A percentile compares a stretch with the other conserved stretches of the same genome.
Evolutionary conservation across 2,113 vertebrate genomes (phyloP).

Genomic region (Lamprotornis superbus): DNA sequence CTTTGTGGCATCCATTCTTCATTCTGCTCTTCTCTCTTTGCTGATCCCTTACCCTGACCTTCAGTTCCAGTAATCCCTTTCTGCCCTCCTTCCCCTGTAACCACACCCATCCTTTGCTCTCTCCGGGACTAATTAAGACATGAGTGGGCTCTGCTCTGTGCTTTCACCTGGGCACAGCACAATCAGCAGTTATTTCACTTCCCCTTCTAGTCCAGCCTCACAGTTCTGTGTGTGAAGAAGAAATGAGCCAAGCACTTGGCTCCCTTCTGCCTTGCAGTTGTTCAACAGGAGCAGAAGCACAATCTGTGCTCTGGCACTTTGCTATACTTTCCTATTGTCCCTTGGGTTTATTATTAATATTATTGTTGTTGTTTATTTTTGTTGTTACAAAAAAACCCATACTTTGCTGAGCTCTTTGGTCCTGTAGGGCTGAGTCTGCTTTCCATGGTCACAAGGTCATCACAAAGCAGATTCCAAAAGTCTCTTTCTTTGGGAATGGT

Average conservation of each 20-base stretch:
- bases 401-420: neutral
- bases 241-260: neutral
- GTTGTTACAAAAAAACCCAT: neutral
- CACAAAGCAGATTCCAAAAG: neutral
- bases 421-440: neutral
- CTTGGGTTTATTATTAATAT: neutral
- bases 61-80: neutral
- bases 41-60: neutral
- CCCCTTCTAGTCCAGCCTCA: neutral
- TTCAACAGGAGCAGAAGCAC: neutral
- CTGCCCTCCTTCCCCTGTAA: neutral
- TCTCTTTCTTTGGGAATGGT: neutral
- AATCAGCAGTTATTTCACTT: neutral
- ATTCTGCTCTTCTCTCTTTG: neutral
- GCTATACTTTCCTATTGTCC: neutral
- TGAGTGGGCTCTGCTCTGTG: neutral
- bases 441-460: neutral
- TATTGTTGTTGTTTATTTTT: neutral
- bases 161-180: neutral
- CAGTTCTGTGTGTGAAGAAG: neutral
- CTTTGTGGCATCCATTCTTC: neutral
- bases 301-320: neutral
- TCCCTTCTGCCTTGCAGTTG: fast-evolving
- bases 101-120: neutral
- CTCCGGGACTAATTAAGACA: neutral